Conservation (phyloP, 64 coral and sea anemone species). For the Stichodactyla mertensii region DNA sequence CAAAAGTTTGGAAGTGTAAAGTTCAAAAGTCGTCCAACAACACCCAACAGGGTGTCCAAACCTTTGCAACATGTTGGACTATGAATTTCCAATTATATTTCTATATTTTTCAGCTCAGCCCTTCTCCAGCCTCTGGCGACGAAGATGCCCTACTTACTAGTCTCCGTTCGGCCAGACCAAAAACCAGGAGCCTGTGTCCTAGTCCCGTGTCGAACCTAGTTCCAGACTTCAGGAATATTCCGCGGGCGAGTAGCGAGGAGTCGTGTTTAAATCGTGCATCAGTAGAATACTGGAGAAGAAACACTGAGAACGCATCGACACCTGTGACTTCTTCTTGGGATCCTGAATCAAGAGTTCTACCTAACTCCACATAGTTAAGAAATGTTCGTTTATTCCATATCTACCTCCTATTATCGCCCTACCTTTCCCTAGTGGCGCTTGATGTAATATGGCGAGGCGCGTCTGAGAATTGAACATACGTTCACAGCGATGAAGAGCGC, state of each 20-base stretch:
- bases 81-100: neutral
- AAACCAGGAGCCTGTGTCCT: conserved; percentile 37
- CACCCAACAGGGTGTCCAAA: no score
- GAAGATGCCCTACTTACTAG: conserved; percentile 46
- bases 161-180: conserved; percentile 40
- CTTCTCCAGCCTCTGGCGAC: conserved; percentile 1
- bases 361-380: neutral
- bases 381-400: no score
- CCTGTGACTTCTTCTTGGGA: neutral
- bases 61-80: neutral
- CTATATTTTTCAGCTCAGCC: conserved; percentile 20
- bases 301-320: conserved; percentile 12
- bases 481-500: no score
- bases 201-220: conserved; percentile 32
- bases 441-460: no score
- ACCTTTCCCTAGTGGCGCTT: no score
- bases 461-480: no score
- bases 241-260: conserved; percentile 35
- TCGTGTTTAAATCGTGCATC: conserved; percentile 55
- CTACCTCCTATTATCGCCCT: no score
- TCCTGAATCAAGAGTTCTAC: neutral
- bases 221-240: neutral
- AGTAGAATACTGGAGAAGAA: conserved; percentile 59
- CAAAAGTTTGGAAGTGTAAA: no score
- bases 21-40: no score